Percentiles rank a stretch among this genome's conserved stretches.
Evolutionary conservation across 2,888 invertebrate genomes (phyloP).

Genomic region (Nymphalis urticae): DNA sequence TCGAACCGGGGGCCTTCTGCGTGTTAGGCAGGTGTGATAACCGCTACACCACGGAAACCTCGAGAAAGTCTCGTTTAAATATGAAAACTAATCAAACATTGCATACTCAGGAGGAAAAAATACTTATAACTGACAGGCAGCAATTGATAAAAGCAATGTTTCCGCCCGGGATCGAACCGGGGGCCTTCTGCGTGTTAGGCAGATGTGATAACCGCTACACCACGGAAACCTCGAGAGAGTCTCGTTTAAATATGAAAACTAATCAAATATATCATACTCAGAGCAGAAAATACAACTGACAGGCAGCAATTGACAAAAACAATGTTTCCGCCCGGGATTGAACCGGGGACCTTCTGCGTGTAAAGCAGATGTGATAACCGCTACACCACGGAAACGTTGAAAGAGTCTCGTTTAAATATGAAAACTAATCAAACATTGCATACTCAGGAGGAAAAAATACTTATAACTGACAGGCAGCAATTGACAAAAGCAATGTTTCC

Average conservation of each 20-base stretch:
- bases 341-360: constrained; percentile 95
- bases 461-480: background rate
- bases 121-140: too few relatives aligned
- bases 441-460: background rate
- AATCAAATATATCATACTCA: constrained; percentile 14
- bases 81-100: background rate
- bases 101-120: too few relatives aligned
- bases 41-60: constrained; percentile 86
- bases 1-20: constrained; percentile 95
- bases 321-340: constrained; percentile 93
- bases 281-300: too few relatives aligned
- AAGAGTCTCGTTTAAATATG: too few relatives aligned
- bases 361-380: constrained; percentile 96
- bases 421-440: background rate
- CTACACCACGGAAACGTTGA: constrained; percentile 81
- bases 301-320: background rate
- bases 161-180: too few relatives aligned
- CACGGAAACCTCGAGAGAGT: too few relatives aligned
- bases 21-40: constrained; percentile 96
- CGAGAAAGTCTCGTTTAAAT: background rate
- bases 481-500: constrained; percentile 83
- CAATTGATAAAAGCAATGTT: too few relatives aligned
- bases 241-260: too few relatives aligned
- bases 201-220: too few relatives aligned
- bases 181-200: too few relatives aligned